A percentile compares a stretch with the other conserved stretches of the same genome.
phyloP scores from a whole-genome alignment of 2,888 invertebrate species.

The Hyppa rectilinea region DNA sequence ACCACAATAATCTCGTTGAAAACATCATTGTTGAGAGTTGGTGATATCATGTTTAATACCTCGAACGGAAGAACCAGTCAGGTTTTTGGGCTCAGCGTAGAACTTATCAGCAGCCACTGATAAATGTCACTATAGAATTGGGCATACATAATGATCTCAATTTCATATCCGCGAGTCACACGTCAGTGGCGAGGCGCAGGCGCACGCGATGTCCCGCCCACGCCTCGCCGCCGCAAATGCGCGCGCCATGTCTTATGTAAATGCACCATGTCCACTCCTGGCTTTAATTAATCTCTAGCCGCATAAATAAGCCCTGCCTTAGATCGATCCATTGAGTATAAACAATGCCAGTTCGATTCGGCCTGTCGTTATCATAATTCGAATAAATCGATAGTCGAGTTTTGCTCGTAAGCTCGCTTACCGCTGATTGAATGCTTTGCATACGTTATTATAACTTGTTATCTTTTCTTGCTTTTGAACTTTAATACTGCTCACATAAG shows the following conservation, averaged over 20 bases:
- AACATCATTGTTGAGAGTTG: too few species aligned
- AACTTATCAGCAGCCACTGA: slow-evolving; percentile 39
- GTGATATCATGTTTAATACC: neutral
- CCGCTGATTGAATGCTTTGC: slow-evolving; percentile 45
- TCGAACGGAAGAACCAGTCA: neutral
- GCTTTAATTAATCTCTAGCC: slow-evolving; percentile 89
- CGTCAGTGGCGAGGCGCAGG: slow-evolving; percentile 61
- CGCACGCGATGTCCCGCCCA: slow-evolving; percentile 82
- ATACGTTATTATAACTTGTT: slow-evolving; percentile 24
- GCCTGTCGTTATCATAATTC: slow-evolving; percentile 51
- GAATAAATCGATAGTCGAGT: slow-evolving; percentile 48
- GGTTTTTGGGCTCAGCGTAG: neutral
- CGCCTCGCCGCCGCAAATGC: slow-evolving; percentile 86
- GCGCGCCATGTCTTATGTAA: slow-evolving; percentile 90
- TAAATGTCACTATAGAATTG: slow-evolving; percentile 45
- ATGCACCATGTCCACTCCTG: slow-evolving; percentile 86
- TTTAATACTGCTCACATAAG: slow-evolving; percentile 5
- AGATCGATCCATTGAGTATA: slow-evolving; percentile 82
- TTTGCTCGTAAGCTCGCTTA: slow-evolving; percentile 37
- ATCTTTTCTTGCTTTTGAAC: slow-evolving; percentile 5
- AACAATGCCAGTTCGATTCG: slow-evolving; percentile 73
- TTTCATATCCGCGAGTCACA: slow-evolving; percentile 74
- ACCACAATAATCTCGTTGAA: neutral
- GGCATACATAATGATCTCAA: slow-evolving; percentile 72
- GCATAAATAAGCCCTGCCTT: slow-evolving; percentile 86